A percentile compares a stretch with the other conserved stretches of the same genome.
Conservation (phyloP, 2,113 vertebrate genomes). For the Epinephelus lanceolatus region DNA sequence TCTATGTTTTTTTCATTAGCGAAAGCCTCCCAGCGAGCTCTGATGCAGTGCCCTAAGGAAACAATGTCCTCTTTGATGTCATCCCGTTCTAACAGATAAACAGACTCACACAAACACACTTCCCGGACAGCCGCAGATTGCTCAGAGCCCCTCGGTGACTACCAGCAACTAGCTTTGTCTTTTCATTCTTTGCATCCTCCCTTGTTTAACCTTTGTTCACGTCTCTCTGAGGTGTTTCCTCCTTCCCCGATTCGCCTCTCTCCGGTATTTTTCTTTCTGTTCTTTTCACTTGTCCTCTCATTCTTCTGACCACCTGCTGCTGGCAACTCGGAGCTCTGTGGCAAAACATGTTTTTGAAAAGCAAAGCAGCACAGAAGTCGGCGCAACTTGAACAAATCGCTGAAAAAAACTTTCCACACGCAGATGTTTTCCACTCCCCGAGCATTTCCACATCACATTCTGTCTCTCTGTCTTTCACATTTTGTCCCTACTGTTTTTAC, state of each 20-base stretch:
- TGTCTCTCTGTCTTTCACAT: background rate
- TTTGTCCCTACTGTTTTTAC: background rate
- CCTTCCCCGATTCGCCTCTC: background rate
- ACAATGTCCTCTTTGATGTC: constrained; percentile 59
- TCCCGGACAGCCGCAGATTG: constrained; percentile 43
- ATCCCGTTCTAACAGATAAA: constrained; percentile 59
- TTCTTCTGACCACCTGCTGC: constrained; percentile 45
- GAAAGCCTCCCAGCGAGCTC: constrained; percentile 39
- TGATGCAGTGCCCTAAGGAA: constrained; percentile 53
- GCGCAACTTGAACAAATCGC: constrained; percentile 11
- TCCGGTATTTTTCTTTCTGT: constrained; percentile 16
- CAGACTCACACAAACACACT: constrained; percentile 41
- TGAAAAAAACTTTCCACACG: constrained; percentile 16
- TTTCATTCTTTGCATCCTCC: constrained; percentile 35
- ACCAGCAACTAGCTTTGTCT: constrained; percentile 14
- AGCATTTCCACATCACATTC: constrained; percentile 6
- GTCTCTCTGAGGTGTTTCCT: background rate
- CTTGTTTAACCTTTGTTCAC: constrained; percentile 55
- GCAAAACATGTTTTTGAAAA: constrained; percentile 20
- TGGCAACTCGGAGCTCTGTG: constrained; percentile 16
- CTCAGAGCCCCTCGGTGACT: constrained; percentile 43
- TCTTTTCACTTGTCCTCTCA: constrained; percentile 28
- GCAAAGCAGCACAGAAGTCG: background rate
- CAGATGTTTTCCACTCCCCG: background rate
- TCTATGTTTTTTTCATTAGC: constrained; percentile 65